Conservation (phyloP, 2,113 vertebrate genomes). For the Entomyzon cyanotis region DNA sequence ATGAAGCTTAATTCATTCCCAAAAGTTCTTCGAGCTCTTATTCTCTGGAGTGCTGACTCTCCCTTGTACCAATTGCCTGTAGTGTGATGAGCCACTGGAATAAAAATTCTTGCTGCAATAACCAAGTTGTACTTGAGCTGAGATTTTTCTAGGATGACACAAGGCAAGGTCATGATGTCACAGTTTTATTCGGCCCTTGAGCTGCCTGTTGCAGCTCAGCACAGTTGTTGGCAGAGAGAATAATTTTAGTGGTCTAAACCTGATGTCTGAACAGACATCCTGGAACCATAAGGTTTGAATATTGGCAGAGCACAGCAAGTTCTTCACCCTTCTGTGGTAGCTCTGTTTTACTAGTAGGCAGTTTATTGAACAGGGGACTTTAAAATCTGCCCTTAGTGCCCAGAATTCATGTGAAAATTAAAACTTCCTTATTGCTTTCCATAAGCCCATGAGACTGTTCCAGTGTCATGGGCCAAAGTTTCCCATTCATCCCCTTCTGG, state of each 20-base stretch:
- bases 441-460: not conserved
- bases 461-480: not conserved
- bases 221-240: not conserved
- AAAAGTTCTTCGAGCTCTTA: not conserved
- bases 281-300: slow-evolving; percentile 13
- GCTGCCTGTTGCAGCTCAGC: slow-evolving; percentile 31
- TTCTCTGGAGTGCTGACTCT: not conserved
- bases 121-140: slow-evolving; percentile 21
- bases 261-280: slow-evolving; percentile 15
- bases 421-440: not conserved
- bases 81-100: not conserved
- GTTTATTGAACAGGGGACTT: not conserved
- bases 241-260: not conserved
- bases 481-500: not conserved
- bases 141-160: slow-evolving; percentile 36
- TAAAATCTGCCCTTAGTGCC: not conserved
- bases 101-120: not conserved
- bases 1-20: not conserved
- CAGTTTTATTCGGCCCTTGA: slow-evolving; percentile 40
- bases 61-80: not conserved
- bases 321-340: slow-evolving; percentile 3
- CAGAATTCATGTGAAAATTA: not conserved
- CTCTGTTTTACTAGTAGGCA: not conserved
- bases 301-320: slow-evolving; percentile 10
- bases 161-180: not conserved